These are phyloP conservation scores for Danio kyathit DNA, from an alignment of 2,797 vertebrate species.

Conservation along the genomic window DNA sequence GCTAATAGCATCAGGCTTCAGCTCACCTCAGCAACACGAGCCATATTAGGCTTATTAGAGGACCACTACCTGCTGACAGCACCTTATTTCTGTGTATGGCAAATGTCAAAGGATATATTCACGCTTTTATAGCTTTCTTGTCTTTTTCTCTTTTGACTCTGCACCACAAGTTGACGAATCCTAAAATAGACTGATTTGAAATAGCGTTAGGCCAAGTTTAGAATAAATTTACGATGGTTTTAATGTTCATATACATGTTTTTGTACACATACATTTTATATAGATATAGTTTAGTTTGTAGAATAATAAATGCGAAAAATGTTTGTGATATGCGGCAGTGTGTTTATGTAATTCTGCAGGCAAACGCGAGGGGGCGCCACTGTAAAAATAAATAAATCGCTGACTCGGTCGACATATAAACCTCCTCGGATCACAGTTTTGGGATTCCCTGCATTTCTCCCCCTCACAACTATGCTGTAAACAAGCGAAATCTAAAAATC, in stretches of 20 bases:
- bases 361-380: slow-evolving; percentile 67
- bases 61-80: slow-evolving; percentile 9
- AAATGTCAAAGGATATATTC: background rate
- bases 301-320: background rate
- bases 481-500: background rate
- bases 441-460: slow-evolving; percentile 25
- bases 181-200: background rate
- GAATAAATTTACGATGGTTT: background rate
- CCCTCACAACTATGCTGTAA: background rate
- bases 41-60: slow-evolving; percentile 23
- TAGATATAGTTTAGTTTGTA: background rate
- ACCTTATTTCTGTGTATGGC: background rate
- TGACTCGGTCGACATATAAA: too few species aligned
- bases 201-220: background rate
- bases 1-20: slow-evolving; percentile 68
- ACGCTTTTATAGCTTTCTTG: background rate
- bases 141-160: background rate
- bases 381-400: background rate
- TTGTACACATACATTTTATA: too few species aligned
- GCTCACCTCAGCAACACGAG: slow-evolving; percentile 58
- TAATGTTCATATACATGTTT: background rate
- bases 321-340: background rate
- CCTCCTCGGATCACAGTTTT: background rate
- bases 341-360: slow-evolving; percentile 30
- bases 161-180: background rate